Conservation (phyloP, 1,140 invertebrate genomes). For the Apis laboriosa region DNA sequence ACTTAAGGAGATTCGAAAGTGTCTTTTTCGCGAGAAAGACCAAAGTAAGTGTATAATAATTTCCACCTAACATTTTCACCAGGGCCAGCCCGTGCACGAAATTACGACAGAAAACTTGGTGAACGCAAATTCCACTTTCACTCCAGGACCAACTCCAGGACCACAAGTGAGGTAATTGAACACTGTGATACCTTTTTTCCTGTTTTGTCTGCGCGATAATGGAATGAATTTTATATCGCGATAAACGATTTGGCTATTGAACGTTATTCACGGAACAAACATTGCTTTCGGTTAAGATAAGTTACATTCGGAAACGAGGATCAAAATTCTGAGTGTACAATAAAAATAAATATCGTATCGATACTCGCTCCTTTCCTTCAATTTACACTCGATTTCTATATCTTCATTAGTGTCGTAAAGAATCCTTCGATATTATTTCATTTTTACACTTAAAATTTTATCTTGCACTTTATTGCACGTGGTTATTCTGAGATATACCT, state of each 20-base stretch:
- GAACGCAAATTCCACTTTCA: not conserved
- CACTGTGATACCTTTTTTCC: not conserved
- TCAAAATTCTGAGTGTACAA: not conserved
- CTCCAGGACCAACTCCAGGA: not conserved
- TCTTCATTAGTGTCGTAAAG: not conserved
- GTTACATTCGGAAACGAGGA: not conserved
- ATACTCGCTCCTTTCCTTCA: not conserved
- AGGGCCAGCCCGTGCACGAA: not conserved
- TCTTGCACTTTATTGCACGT: not conserved
- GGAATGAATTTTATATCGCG: not conserved
- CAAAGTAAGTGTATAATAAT: not conserved
- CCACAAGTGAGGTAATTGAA: not conserved
- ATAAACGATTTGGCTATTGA: not conserved
- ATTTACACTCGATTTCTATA: not conserved
- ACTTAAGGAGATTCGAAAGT: not conserved
- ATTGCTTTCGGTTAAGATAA: not conserved
- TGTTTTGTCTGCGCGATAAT: not conserved
- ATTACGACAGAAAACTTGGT: constrained; percentile 3
- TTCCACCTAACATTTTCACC: not conserved
- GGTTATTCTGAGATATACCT: not conserved
- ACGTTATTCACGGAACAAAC: not conserved
- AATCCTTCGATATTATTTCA: not conserved
- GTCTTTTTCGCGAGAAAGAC: not conserved
- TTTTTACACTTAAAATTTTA: not conserved
- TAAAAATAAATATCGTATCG: not conserved